Evolutionary conservation across 2,888 invertebrate genomes (phyloP).

Genomic region (Trileptium ribeirensis): DNA sequence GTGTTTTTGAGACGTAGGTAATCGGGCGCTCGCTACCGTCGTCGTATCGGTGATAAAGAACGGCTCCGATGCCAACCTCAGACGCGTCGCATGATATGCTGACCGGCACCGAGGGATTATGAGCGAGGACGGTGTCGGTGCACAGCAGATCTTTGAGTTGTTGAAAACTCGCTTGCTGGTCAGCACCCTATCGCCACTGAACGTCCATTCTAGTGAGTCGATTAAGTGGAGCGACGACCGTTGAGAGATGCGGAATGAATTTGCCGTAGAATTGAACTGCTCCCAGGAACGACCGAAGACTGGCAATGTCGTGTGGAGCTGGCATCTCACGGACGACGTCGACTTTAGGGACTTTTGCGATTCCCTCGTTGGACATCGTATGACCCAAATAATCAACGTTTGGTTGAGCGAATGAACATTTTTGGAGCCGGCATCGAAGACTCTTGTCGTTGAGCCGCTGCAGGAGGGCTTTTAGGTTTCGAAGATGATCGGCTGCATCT

Average conservation of each 20-base stretch:
- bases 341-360: slow-evolving; percentile 21
- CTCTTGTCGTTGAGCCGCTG: slow-evolving; percentile 8
- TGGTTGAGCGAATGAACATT: slow-evolving; percentile 17
- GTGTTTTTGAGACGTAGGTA: slow-evolving; percentile 36
- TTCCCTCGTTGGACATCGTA: slow-evolving; percentile 17
- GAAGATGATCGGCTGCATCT: background rate
- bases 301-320: background rate
- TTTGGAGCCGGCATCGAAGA: slow-evolving; percentile 24
- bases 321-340: slow-evolving; percentile 28
- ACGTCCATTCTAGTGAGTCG: background rate
- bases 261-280: background rate
- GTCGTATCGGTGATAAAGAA: slow-evolving; percentile 30
- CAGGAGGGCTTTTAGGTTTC: background rate
- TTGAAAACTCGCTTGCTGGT: background rate
- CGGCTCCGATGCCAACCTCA: slow-evolving; percentile 16
- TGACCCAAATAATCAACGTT: slow-evolving; percentile 13
- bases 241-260: background rate
- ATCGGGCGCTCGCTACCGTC: slow-evolving; percentile 31
- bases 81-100: slow-evolving; percentile 13
- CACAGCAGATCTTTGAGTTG: background rate
- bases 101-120: background rate
- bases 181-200: background rate
- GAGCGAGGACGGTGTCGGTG: background rate
- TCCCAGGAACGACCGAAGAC: background rate
- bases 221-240: background rate